Evolutionary conservation across 1,140 invertebrate species (phyloP).

Genomic region (Cepaea nemoralis): DNA sequence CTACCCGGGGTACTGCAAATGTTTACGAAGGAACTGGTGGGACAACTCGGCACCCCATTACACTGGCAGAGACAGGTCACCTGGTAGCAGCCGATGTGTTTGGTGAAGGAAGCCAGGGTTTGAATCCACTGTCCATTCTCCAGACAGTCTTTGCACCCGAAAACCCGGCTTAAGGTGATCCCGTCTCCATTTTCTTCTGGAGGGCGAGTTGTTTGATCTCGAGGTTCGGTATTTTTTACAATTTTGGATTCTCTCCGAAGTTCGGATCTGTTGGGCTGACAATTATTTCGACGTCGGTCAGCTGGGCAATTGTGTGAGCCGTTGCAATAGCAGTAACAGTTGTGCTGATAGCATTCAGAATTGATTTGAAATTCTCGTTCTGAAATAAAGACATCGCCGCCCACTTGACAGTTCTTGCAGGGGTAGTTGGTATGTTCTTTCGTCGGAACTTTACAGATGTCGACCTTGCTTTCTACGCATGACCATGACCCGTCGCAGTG

Average conservation of each 20-base stretch:
- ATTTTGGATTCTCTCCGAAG: background rate
- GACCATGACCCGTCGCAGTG: conserved; percentile 47
- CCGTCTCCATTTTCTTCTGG: conserved; percentile 1
- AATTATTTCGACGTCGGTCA: conserved; percentile 48
- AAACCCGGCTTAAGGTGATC: background rate
- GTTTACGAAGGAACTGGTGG: conserved; percentile 47
- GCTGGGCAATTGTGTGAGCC: conserved; percentile 52
- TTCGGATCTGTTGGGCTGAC: background rate
- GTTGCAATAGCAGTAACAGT: conserved; percentile 57
- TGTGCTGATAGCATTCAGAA: conserved; percentile 48
- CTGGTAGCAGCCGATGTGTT: conserved; percentile 49
- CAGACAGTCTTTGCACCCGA: conserved; percentile 43
- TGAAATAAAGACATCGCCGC: conserved; percentile 40
- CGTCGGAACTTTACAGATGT: conserved; percentile 39
- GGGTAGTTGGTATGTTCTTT: conserved; percentile 8
- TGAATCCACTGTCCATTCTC: conserved; percentile 40
- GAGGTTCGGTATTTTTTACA: background rate
- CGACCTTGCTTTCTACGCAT: conserved; percentile 35
- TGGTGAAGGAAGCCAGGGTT: conserved; percentile 48
- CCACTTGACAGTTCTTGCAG: conserved; percentile 43
- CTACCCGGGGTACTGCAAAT: conserved; percentile 40
- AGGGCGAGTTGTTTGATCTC: conserved; percentile 18
- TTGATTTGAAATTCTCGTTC: conserved; percentile 46
- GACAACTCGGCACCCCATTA: conserved; percentile 53
- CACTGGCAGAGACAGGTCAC: conserved; percentile 55